Evolutionary conservation across 2,113 vertebrate genomes (phyloP), one percentile per base, ranked within the genome.

Genomic region (Nestor notabilis): DNA sequence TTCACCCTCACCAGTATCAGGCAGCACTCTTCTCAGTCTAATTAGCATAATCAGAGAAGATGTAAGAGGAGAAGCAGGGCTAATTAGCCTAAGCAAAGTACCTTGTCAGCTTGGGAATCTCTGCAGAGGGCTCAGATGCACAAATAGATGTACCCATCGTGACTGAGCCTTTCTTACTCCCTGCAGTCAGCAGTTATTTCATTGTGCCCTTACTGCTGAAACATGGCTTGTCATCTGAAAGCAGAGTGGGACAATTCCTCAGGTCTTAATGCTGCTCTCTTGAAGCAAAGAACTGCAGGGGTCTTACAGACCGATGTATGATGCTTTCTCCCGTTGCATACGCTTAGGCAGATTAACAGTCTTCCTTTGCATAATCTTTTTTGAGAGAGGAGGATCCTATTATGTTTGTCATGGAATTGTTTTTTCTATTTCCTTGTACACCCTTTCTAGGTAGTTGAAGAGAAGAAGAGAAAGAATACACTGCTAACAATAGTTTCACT

Each of bases 1-100:
- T 55, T 43, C 12, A 84, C 47, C 79, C 65, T 84, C 61, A 49
- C 69, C 74, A 76, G 90, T 47, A 47, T 50, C 90, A 95, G 56
- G 84, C 77, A 95, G 91, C 74, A 91, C 87, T 52, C 91, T 79
- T 91, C 70, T 87, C 81, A 68, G 61, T 14, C 43, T 75, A 70
- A 94, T 97, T 71, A 91, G 64, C 80, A 91, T 61, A 82, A 93
- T 74, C 89, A 95, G 81, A 56, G 83, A 89, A 69, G 74, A 91
- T 41, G 69, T 78, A 91, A 94, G 33, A 55, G 76, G 55, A 94
- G 81, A 94, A 95, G 52, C 13, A 12, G 52, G 24, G 52, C 65
- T 97, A 91, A 92, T 96, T 93, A 96, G 72, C 84, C 65, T 5
- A 15, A 76, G 91, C 70, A 93, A 95, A 94, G 91, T 70, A 96